Evolutionary conservation across 2,888 invertebrate species (phyloP).

Genomic region (Habroteleia sp.): DNA sequence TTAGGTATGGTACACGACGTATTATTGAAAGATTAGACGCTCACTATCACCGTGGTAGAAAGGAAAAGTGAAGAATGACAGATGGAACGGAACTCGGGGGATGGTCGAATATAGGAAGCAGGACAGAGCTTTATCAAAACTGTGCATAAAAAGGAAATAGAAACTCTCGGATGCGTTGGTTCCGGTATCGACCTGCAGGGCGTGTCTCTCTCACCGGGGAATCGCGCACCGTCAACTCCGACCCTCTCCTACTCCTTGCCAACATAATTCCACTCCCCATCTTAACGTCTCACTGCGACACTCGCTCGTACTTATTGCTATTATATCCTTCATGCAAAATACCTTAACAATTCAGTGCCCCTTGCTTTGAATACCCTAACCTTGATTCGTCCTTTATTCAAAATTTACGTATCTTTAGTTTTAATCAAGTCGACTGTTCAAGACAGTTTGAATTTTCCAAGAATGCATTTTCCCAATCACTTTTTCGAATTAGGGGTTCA

Average conservation of each 20-base stretch:
- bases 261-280: constrained; percentile 62
- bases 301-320: constrained; percentile 67
- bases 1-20: no score
- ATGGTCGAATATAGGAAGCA: no score
- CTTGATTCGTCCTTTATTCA: constrained; percentile 7
- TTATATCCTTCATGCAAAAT: constrained; percentile 64
- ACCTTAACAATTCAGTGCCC: constrained; percentile 63
- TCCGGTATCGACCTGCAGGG: constrained; percentile 76
- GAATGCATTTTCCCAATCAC: constrained; percentile 32
- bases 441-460: constrained; percentile 5
- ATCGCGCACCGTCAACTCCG: constrained; percentile 70
- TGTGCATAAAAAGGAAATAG: constrained; percentile 53
- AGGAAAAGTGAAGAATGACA: constrained; percentile 52
- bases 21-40: constrained; percentile 40
- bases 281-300: constrained; percentile 68
- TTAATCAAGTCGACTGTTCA: neutral
- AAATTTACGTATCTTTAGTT: neutral
- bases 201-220: constrained; percentile 74
- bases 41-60: constrained; percentile 29
- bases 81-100: constrained; percentile 32
- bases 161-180: constrained; percentile 69
- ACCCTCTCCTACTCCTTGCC: constrained; percentile 65
- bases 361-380: constrained; percentile 34
- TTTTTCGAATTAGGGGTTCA: constrained; percentile 31
- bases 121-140: constrained; percentile 29